These are phyloP conservation scores for Leiothrix lutea DNA, from an alignment of 2,113 vertebrate species.

Conservation along the genomic window DNA sequence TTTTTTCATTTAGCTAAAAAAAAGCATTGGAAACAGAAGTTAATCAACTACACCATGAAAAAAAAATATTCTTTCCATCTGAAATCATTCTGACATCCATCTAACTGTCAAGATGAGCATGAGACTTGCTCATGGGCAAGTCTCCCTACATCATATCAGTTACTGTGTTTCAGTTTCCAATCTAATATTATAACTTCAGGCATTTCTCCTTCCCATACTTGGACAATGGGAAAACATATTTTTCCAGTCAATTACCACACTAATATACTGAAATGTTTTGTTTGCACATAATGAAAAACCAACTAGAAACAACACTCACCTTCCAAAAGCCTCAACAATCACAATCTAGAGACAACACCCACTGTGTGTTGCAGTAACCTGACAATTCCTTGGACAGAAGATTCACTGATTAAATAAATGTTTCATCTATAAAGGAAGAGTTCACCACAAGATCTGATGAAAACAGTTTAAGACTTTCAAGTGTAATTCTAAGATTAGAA, in stretches of 20 bases:
- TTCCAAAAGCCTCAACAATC: neutral
- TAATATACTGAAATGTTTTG: neutral
- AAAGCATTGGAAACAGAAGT: conserved; percentile 4
- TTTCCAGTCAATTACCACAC: neutral
- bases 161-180: neutral
- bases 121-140: neutral
- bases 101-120: neutral
- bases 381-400: neutral
- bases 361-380: neutral
- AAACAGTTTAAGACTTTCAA: neutral
- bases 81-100: neutral
- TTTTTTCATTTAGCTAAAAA: conserved; percentile 47
- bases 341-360: neutral
- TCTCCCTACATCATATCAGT: neutral
- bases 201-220: neutral
- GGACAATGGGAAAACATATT: neutral
- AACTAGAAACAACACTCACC: neutral
- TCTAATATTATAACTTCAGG: neutral
- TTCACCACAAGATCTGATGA: neutral
- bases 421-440: neutral
- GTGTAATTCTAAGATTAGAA: neutral
- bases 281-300: neutral
- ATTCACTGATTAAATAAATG: neutral
- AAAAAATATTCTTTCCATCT: neutral
- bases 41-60: neutral